Base-by-base conservation (phyloP, 2,888 invertebrate species). In the Patella ulyssiponensis region DNA sequence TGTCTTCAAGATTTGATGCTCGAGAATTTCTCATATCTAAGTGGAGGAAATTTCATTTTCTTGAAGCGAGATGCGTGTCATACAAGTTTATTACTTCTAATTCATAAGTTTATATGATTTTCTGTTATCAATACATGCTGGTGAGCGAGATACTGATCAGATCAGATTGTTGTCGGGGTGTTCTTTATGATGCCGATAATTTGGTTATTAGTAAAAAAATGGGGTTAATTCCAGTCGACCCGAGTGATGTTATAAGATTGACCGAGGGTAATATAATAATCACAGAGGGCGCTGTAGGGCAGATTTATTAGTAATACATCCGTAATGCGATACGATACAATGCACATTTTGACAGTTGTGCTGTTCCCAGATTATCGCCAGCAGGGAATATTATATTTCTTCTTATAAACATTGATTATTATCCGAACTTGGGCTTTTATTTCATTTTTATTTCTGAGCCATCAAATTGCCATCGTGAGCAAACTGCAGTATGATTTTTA, bases 71-170 rank as follows among this genome's bases (percentile, higher is more conserved):
- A 77, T 69, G 78, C 77, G 76, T 78, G 81, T 81, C 83, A 81
- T 81, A 80, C 79, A 80, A 79, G 83, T 81, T 83, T 83, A 83
- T 83, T 83, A 83, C 80, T 79, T 79, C 81, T 81, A 81, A 83
- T 83, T 83, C 83, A 83, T 83, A 83, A 81, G 80, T 83, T 82
- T 79, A 81, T 75, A 77, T 79, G 75, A 78, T 64, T 64, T 64
- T 15, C 64, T 3, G 20, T 23, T 64, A 64, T 64, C 64, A 64
- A 64, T 64, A 64, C 64, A 64, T 23, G 64, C 64, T 23, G 3
- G 23, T 64, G 20, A 64, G 23, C 64, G 64, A 23, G 64, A 64
- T 23, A 23, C 64, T 64, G 64, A 64, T 64, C 14, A 9, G 11
- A 64, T 64, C 12, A 64, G 64, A 64, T 64, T 64, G 64, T 23